A percentile compares a stretch with the other conserved stretches of the same genome.
Conservation (phyloP, 2,113 vertebrate genomes). For the Nycticorax nycticorax region DNA sequence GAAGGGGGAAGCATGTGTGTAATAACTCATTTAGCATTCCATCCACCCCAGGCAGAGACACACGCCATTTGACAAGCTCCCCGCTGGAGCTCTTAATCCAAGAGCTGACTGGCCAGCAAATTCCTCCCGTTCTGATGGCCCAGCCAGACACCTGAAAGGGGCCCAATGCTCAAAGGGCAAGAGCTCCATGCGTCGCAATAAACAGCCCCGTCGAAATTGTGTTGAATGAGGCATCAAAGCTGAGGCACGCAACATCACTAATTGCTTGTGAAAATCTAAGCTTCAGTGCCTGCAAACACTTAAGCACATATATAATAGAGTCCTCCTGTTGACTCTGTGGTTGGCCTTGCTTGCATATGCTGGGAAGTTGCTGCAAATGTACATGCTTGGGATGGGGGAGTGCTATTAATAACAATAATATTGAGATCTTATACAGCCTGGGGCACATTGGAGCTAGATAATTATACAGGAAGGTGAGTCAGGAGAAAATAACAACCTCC, state of each 20-base stretch:
- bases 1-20: not conserved
- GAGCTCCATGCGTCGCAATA: not conserved
- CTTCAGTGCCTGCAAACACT: constrained; percentile 6
- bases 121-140: not conserved
- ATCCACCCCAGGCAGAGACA: not conserved
- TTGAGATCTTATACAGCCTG: not conserved
- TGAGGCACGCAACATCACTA: not conserved
- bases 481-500: not conserved
- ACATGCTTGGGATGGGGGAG: not conserved
- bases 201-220: not conserved
- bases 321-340: not conserved
- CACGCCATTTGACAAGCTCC: not conserved
- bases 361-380: not conserved
- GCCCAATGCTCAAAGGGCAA: not conserved
- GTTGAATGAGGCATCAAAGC: not conserved
- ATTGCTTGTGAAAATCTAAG: constrained; percentile 20
- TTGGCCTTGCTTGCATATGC: not conserved
- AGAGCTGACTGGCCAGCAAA: not conserved
- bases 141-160: not conserved
- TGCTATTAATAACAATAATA: constrained; percentile 11
- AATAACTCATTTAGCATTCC: not conserved
- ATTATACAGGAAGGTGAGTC: not conserved
- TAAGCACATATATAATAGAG: not conserved
- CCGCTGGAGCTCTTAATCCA: not conserved
- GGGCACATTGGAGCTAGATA: not conserved